A percentile compares a stretch with the other conserved stretches of the same genome.
phyloP scores from a whole-genome alignment of 2,113 vertebrate genomes.

The Etia nguti region DNA sequence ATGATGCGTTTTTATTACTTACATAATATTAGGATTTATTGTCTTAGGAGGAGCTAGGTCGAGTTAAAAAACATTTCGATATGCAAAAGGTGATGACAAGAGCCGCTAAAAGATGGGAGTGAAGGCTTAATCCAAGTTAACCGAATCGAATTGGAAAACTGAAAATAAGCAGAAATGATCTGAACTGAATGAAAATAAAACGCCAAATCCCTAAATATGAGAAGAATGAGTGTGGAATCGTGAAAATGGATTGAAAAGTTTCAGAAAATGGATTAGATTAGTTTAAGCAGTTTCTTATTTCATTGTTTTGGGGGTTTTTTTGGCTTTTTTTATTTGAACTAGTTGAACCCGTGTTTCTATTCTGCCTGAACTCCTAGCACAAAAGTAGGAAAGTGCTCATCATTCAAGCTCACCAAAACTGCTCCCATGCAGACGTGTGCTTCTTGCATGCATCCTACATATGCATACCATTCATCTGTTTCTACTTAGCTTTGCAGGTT shows the following conservation, averaged over 20 bases:
- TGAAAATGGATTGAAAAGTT: slow-evolving; percentile 4
- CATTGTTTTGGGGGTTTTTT: not conserved
- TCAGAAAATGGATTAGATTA: slow-evolving; percentile 3
- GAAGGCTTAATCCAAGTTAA: not conserved
- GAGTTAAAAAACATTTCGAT: not conserved
- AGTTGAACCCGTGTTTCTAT: not conserved
- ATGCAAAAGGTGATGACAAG: not conserved
- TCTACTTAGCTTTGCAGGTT: not conserved
- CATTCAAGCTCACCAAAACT: not conserved
- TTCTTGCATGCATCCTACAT: not conserved
- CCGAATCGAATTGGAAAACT: not conserved
- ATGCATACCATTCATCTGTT: slow-evolving; percentile 22
- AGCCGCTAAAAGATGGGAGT: not conserved
- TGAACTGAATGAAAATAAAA: slow-evolving; percentile 12
- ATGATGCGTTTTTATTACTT: not conserved
- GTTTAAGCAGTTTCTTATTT: slow-evolving; percentile 1
- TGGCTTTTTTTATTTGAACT: not conserved
- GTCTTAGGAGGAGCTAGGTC: not conserved
- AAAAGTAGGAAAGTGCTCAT: not conserved
- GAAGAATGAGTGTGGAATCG: not conserved
- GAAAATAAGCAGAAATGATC: not conserved
- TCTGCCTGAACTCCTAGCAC: not conserved
- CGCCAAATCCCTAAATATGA: not conserved
- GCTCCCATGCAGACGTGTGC: not conserved
- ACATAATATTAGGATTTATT: not conserved